Percentiles rank a stretch among this genome's conserved stretches.
Conservation (phyloP, 2,888 invertebrate genomes). For the Sarcophaga variegata region DNA sequence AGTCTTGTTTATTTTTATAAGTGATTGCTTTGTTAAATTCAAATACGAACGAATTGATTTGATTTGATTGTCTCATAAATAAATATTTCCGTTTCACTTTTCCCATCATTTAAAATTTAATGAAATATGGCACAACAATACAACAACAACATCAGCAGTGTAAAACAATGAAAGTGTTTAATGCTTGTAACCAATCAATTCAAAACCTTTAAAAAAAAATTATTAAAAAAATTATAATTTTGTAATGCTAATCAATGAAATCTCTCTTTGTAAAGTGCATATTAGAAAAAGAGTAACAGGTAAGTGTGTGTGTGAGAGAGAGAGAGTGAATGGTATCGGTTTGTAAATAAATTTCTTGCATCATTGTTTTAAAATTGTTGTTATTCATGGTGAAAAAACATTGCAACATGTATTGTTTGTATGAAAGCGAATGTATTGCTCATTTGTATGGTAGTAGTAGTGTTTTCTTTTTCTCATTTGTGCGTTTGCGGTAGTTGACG, state of each 20-base stretch:
- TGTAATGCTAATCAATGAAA: not conserved
- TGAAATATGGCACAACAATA: not conserved
- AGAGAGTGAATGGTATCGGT: not conserved
- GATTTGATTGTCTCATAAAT: not conserved
- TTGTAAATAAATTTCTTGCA: constrained; percentile 1
- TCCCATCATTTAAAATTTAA: not conserved
- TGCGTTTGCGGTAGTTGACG: not conserved
- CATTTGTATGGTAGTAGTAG: not conserved
- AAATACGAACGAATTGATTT: not conserved
- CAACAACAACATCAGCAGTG: not conserved
- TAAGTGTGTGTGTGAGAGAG: not conserved
- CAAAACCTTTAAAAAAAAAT: not conserved
- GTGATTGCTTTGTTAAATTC: not conserved
- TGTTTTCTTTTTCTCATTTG: too few species aligned
- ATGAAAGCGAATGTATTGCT: not conserved
- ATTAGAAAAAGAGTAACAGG: not conserved
- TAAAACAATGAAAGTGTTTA: not conserved
- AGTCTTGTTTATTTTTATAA: too few species aligned
- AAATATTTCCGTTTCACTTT: constrained; percentile 11
- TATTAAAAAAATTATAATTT: too few species aligned
- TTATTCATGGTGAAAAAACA: not conserved
- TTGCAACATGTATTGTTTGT: not conserved
- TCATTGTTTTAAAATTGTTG: constrained; percentile 9
- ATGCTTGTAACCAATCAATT: not conserved
- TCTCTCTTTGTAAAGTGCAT: not conserved